Conservation (phyloP, 2,113 vertebrate genomes). For the Rhegmatorhina hoffmannsi region DNA sequence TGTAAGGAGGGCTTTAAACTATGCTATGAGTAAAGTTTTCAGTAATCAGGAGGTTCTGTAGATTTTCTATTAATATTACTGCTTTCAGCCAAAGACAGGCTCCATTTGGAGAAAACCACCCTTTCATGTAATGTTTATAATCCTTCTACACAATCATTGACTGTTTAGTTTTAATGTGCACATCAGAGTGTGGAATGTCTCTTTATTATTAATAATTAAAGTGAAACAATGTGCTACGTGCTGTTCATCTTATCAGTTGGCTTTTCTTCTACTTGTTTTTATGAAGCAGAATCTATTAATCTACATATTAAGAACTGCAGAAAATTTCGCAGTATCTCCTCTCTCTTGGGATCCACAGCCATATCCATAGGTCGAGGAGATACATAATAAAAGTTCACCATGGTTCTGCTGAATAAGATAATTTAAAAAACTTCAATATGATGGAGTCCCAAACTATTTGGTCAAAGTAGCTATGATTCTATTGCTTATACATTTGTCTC, state of each 20-base stretch:
- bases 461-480: neutral
- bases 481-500: neutral
- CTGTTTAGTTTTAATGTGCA: neutral
- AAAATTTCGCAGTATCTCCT: neutral
- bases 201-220: neutral
- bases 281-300: neutral
- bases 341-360: neutral
- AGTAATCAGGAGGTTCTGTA: neutral
- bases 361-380: neutral
- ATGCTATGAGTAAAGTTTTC: neutral
- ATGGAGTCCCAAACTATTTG: neutral
- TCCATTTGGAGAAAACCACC: neutral
- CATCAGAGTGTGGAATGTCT: neutral
- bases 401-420: neutral
- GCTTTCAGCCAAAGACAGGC: neutral
- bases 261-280: neutral
- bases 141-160: neutral
- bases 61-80: neutral
- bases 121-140: neutral
- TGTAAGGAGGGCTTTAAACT: neutral
- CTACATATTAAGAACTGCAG: neutral
- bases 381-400: neutral
- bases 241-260: neutral
- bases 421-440: neutral
- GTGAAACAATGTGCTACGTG: neutral